Evolutionary conservation across 2,888 invertebrate genomes (phyloP), one percentile per base, ranked within the genome.

Genomic region (Phyllotreta striolata): DNA sequence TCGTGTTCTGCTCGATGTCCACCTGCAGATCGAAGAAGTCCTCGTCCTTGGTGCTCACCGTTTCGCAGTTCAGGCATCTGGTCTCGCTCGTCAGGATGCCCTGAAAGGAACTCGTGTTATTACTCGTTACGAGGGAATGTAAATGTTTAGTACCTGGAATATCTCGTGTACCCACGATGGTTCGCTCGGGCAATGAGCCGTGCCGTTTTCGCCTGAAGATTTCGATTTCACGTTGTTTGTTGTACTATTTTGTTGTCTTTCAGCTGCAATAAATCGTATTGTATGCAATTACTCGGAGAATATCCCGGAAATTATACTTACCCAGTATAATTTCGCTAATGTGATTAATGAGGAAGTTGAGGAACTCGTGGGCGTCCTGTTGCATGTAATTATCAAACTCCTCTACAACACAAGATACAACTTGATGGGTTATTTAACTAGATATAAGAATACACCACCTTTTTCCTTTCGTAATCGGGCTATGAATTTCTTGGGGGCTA

Each of bases 341-440:
- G 79, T 96, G 96, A 84, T 99, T 99, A 70, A 99, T 93, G 68
- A 99, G 87, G 83, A 98, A 99, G 83, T 99, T 99, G 69, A 99
- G 87, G 85, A 99, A 99, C 82, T 99, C 99, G 81, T 99, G 99
- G 54, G 99, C 99, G 89, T 99, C 99, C 84, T 99, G 99, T 83
- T 99, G 98, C 94, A 98, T 96, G 79, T 98, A 99, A 83, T 99
- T 99, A 84, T 99, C 98, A 85, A 99, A 99, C 80, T 97, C 92
- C 84, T 97, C 98, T 96, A 88, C 66, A 88, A 88, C 73, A 61
- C 41, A 76, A 63, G 68, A 57, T 43, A 56, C 39, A 38, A 39
- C 9, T 13, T 2, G n/a, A 51, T 40, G 35, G 37, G 6, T 12
- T 46, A 57, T 13, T 13, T 13, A 14, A 35, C 9, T 10, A 14